A percentile compares a stretch with the other conserved stretches of the same genome.
These are phyloP conservation scores for Orycteropus afer DNA, from an alignment of 2,113 vertebrate genomes.

Conservation along the genomic window DNA sequence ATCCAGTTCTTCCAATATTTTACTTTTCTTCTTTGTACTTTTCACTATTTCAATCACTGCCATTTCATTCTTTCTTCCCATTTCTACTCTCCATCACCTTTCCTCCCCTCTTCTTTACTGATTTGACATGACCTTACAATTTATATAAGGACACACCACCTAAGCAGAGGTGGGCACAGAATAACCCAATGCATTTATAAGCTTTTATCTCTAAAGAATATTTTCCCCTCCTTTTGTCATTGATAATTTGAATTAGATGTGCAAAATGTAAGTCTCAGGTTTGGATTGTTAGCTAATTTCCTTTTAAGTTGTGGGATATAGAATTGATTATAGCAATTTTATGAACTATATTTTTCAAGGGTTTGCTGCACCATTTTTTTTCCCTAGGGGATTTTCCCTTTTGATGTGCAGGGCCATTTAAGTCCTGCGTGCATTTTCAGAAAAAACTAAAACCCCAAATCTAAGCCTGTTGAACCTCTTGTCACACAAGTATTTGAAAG, in stretches of 20 bases:
- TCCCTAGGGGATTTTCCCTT: constrained; percentile 37
- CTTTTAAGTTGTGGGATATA: constrained; percentile 47
- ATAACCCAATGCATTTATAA: background rate
- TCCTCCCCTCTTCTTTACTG: background rate
- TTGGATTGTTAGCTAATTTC: constrained; percentile 59
- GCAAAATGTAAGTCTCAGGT: constrained; percentile 56
- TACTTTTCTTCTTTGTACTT: background rate
- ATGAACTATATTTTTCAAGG: constrained; percentile 68
- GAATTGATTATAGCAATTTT: constrained; percentile 67
- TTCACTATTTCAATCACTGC: background rate
- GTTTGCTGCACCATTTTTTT: constrained; percentile 69
- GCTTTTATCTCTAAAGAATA: constrained; percentile 11
- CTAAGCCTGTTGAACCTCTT: constrained; percentile 84
- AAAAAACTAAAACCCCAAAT: constrained; percentile 83
- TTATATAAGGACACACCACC: background rate
- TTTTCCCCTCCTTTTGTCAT: constrained; percentile 50
- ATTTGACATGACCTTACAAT: background rate
- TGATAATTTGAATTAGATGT: constrained; percentile 38
- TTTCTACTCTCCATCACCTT: background rate
- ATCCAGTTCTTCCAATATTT: background rate
- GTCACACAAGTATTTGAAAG: constrained; percentile 83
- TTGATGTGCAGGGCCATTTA: constrained; percentile 72
- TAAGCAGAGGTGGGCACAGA: background rate
- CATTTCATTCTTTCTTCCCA: background rate
- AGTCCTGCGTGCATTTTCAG: constrained; percentile 76